A percentile compares a stretch with the other conserved stretches of the same genome.
phyloP scores from a whole-genome alignment of 1,140 invertebrate genomes.

The Leptinotarsa texana region DNA sequence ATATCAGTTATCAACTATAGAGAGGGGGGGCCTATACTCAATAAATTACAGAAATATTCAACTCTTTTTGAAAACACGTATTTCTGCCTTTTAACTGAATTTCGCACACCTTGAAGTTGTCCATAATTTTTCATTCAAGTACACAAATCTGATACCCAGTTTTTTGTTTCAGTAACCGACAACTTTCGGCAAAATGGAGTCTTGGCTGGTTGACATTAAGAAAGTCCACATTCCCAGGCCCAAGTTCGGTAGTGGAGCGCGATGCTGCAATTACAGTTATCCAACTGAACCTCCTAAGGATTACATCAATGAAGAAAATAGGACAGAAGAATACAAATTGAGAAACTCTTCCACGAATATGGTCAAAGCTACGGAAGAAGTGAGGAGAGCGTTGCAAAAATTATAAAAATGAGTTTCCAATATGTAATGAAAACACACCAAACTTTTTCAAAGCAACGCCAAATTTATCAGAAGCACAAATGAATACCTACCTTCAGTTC shows the following conservation, averaged over 20 bases:
- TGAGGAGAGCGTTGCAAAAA: slow-evolving; percentile 72
- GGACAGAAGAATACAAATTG: slow-evolving; percentile 54
- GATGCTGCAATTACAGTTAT: slow-evolving; percentile 52
- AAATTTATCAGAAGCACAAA: too few relatives aligned
- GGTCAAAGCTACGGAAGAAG: slow-evolving; percentile 72
- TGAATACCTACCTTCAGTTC: too few relatives aligned
- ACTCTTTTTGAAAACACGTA: not conserved
- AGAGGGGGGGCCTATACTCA: too few relatives aligned
- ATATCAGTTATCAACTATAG: too few relatives aligned
- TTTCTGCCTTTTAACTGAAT: not conserved
- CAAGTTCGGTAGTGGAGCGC: slow-evolving; percentile 69
- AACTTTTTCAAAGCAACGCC: not conserved
- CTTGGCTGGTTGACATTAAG: slow-evolving; percentile 81
- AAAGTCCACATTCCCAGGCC: slow-evolving; percentile 79
- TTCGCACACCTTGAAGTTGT: not conserved
- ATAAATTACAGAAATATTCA: too few relatives aligned
- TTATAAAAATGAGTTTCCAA: slow-evolving; percentile 58
- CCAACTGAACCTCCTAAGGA: slow-evolving; percentile 70
- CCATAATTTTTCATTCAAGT: not conserved
- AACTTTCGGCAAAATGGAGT: slow-evolving; percentile 66
- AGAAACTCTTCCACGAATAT: slow-evolving; percentile 60
- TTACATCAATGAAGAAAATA: slow-evolving; percentile 60
- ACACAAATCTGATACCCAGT: not conserved
- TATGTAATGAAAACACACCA: not conserved
- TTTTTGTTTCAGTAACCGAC: slow-evolving; percentile 15